phyloP scores from a whole-genome alignment of 2,797 vertebrate genomes.

The Eptatretus atami region DNA sequence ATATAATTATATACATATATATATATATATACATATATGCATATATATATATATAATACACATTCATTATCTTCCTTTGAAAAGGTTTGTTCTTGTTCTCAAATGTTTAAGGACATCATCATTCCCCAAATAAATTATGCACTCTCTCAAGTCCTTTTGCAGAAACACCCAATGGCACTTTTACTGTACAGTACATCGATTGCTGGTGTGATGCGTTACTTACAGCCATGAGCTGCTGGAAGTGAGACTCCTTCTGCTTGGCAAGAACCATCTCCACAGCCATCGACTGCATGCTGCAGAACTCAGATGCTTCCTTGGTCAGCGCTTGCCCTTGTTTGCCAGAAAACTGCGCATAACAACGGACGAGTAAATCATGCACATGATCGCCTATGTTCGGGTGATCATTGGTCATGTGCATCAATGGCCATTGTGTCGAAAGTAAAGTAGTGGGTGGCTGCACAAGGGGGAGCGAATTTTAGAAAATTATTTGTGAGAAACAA shows the following conservation, averaged over 20 bases:
- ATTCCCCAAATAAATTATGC: too few relatives aligned
- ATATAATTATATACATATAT: too few relatives aligned
- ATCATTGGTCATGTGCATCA: not conserved
- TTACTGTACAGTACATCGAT: too few relatives aligned
- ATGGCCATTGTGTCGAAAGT: not conserved
- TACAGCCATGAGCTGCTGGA: slow-evolving; percentile 61
- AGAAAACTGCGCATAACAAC: slow-evolving; percentile 29
- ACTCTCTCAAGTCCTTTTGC: too few relatives aligned
- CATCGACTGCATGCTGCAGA: slow-evolving; percentile 84
- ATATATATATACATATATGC: too few relatives aligned
- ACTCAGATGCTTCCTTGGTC: slow-evolving; percentile 45
- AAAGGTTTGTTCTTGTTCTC: too few relatives aligned
- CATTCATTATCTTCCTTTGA: too few relatives aligned
- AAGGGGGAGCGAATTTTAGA: not conserved
- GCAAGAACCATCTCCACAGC: slow-evolving; percentile 77
- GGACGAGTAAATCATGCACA: not conserved
- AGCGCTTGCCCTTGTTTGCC: slow-evolving; percentile 55
- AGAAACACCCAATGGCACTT: too few relatives aligned
- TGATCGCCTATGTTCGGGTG: not conserved
- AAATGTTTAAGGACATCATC: too few relatives aligned
- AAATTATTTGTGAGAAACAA: too few relatives aligned
- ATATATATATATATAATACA: too few relatives aligned
- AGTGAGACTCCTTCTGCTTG: slow-evolving; percentile 53
- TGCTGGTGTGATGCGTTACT: slow-evolving; percentile 6
- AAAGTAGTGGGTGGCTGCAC: not conserved